Evolutionary conservation across 2,797 vertebrate species (phyloP).

Genomic region (Uromys caudimaculatus): DNA sequence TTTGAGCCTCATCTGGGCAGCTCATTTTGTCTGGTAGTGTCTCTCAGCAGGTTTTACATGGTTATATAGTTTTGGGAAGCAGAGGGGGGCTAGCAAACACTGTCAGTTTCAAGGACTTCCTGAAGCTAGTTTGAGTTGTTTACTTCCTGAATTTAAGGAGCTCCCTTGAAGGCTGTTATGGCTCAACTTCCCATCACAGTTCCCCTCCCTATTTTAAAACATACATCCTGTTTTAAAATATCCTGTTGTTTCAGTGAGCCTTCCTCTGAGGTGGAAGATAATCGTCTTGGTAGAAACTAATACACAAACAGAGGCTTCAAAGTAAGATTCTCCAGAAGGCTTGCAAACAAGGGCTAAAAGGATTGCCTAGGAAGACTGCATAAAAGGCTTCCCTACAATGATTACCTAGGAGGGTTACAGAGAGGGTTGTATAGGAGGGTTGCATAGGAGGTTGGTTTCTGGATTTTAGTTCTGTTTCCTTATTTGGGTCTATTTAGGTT

Average conservation of each 20-base stretch:
- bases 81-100: neutral
- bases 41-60: neutral
- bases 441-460: neutral
- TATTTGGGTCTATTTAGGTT: neutral
- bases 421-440: neutral
- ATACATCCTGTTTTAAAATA: neutral
- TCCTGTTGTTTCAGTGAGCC: neutral
- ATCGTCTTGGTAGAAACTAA: neutral
- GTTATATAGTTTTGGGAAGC: no score
- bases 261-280: neutral
- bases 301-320: neutral
- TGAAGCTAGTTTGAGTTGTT: neutral
- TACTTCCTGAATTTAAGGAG: neutral
- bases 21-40: neutral
- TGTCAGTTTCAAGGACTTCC: neutral
- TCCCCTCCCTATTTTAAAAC: neutral
- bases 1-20: neutral
- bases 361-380: neutral
- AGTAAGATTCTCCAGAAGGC: neutral
- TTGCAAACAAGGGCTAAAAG: neutral
- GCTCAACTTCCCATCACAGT: neutral
- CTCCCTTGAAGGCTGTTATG: neutral
- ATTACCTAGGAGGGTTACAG: neutral
- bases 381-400: neutral
- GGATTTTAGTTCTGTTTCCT: neutral